Conservation (phyloP, 2,888 invertebrate species). For the Standfussiana lucernea region DNA sequence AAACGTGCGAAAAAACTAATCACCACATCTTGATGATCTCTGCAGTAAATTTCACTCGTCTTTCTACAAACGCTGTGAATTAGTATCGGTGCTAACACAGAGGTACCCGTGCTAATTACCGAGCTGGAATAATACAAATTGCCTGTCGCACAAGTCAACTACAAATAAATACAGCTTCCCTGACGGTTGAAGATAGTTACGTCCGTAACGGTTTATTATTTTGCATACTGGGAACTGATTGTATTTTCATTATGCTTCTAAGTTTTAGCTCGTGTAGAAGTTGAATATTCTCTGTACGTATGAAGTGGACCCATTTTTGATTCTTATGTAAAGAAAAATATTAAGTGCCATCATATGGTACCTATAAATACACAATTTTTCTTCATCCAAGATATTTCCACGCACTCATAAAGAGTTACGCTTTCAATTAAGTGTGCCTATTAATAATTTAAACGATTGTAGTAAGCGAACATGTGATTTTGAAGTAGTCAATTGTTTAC, state of each 20-base stretch:
- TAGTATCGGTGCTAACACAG: not conserved
- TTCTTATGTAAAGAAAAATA: not conserved
- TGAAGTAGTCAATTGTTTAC: constrained; percentile 68
- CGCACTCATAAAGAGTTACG: not conserved
- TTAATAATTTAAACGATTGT: constrained; percentile 36
- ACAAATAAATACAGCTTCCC: constrained; percentile 17
- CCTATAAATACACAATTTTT: not conserved
- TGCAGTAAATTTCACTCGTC: not conserved
- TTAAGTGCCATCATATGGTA: not conserved
- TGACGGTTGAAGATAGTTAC: constrained; percentile 5
- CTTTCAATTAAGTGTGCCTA: constrained; percentile 27
- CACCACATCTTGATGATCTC: not conserved
- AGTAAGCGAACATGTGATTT: constrained; percentile 35
- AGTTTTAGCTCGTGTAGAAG: not conserved
- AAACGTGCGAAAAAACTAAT: not conserved
- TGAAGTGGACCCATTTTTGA: not conserved
- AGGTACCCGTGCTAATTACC: constrained; percentile 25
- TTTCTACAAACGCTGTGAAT: constrained; percentile 16
- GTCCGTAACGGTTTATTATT: not conserved
- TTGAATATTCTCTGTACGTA: not conserved
- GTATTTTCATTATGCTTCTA: not conserved
- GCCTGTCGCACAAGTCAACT: constrained; percentile 5
- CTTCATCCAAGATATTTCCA: not conserved
- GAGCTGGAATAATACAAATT: constrained; percentile 20
- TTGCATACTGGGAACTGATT: not conserved